These are phyloP conservation scores for Drosophila murphyi DNA, from an alignment of 1,140 invertebrate genomes.

Conservation along the genomic window DNA sequence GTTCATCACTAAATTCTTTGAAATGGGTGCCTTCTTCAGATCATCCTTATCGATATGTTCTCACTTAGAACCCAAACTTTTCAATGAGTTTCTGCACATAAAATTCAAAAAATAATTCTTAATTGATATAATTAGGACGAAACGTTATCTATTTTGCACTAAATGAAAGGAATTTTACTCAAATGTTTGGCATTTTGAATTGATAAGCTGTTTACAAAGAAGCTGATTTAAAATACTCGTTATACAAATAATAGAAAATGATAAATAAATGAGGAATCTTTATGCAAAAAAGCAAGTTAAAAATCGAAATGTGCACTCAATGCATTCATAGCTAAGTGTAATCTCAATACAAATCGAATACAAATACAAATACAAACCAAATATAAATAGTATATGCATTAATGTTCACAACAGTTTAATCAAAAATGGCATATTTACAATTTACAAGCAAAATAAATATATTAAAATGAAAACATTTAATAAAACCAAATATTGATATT, in stretches of 20 bases:
- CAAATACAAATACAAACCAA: slow-evolving; percentile 23
- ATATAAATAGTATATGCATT: slow-evolving; percentile 63
- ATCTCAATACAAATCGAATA: slow-evolving; percentile 64
- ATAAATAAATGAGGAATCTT: slow-evolving; percentile 1
- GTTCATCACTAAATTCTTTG: slow-evolving; percentile 1
- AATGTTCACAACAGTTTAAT: slow-evolving; percentile 77
- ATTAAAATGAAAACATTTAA: not conserved
- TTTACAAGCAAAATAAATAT: slow-evolving; percentile 63
- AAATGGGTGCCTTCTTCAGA: not conserved
- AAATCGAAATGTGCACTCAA: slow-evolving; percentile 52
- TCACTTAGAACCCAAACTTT: not conserved
- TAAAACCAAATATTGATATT: slow-evolving; percentile 62
- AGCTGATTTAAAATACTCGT: slow-evolving; percentile 29
- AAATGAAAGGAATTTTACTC: slow-evolving; percentile 13
- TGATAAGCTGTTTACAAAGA: not conserved
- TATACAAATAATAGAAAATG: slow-evolving; percentile 17
- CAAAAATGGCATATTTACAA: slow-evolving; percentile 66
- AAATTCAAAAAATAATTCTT: not conserved
- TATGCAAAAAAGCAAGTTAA: slow-evolving; percentile 9
- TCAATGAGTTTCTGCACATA: not conserved
- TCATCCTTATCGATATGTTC: not conserved
- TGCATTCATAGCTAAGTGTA: slow-evolving; percentile 51
- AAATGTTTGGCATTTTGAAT: slow-evolving; percentile 8
- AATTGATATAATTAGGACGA: slow-evolving; percentile 1
- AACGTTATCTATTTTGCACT: slow-evolving; percentile 43